These are phyloP conservation scores for Phortica magna DNA, from an alignment of 2,888 invertebrate genomes.

Conservation along the genomic window DNA sequence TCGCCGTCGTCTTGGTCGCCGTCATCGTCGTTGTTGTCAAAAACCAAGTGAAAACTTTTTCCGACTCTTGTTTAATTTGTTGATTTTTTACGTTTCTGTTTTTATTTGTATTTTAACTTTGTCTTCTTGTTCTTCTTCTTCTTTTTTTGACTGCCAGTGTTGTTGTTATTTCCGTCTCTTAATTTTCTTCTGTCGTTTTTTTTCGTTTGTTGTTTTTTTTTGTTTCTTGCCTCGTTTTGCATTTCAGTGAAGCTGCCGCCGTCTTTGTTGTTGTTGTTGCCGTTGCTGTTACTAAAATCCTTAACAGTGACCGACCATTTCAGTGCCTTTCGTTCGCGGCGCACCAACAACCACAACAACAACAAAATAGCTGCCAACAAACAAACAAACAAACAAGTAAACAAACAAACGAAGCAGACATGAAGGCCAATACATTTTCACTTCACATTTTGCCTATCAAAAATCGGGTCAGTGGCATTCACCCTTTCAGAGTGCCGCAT, in stretches of 20 bases:
- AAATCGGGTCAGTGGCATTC: conserved; percentile 31
- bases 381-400: conserved; percentile 16
- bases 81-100: conserved; percentile 10
- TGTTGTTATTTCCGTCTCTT: conserved; percentile 3
- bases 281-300: not conserved
- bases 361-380: conserved; percentile 2
- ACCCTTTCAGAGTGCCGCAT: not conserved
- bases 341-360: conserved; percentile 20
- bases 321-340: not conserved
- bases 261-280: not conserved
- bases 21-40: conserved; percentile 16
- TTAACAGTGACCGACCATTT: conserved; percentile 26
- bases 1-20: not conserved
- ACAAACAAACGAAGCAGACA: conserved; percentile 8
- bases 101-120: conserved; percentile 2
- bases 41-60: conserved; percentile 30
- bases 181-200: conserved; percentile 2
- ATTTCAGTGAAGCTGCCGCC: not conserved
- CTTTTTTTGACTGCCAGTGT: not conserved
- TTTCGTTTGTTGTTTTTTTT: not conserved
- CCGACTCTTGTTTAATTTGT: conserved; percentile 32
- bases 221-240: not conserved
- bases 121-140: not conserved
- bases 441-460: conserved; percentile 21
- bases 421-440: conserved; percentile 34